These are phyloP conservation scores for Plemyria rubiginata DNA, from an alignment of 2,888 invertebrate genomes.

Conservation along the genomic window DNA sequence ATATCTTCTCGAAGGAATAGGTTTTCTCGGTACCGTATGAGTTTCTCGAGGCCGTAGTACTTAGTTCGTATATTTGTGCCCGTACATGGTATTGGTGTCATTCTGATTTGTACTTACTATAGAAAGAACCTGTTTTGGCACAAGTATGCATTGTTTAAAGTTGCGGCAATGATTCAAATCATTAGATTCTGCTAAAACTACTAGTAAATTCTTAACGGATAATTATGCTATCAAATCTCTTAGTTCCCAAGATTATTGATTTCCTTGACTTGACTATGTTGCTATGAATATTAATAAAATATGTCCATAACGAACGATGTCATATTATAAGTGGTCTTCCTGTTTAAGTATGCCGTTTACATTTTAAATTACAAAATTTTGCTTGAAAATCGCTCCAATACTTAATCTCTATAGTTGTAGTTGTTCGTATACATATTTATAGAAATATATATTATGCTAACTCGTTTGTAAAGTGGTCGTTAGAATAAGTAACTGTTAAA, in stretches of 20 bases:
- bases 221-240: neutral
- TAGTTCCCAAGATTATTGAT: neutral
- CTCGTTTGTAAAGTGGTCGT: constrained; percentile 34
- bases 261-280: neutral
- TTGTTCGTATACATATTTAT: neutral
- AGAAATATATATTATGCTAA: constrained; percentile 5
- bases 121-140: constrained; percentile 10
- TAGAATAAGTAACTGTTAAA: constrained; percentile 38
- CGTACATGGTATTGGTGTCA: neutral
- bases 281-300: neutral
- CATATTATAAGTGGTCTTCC: neutral
- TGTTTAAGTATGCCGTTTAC: neutral
- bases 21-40: neutral
- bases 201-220: neutral
- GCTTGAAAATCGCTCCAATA: neutral
- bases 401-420: neutral
- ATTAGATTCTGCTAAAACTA: constrained; percentile 4
- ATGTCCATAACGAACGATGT: neutral
- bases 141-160: constrained; percentile 12
- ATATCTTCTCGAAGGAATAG: neutral
- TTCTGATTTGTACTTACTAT: constrained; percentile 7
- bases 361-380: neutral
- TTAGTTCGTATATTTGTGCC: neutral
- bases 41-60: neutral
- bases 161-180: constrained; percentile 2